Base-by-base conservation (phyloP, 1,140 invertebrate species). In the Anthonomus grandis region DNA sequence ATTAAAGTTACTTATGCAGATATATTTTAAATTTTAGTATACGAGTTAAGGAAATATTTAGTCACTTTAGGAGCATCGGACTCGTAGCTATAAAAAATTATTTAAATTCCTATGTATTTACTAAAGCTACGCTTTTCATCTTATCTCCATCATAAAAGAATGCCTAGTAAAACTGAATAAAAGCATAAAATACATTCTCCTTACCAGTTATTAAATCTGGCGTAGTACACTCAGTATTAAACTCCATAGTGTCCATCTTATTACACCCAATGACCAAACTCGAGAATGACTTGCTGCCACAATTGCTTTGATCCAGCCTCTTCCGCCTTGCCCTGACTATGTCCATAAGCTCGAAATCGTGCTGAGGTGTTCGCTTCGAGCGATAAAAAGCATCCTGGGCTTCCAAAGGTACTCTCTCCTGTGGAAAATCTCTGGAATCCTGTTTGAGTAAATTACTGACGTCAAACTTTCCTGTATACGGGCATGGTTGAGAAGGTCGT, bases 201-300 rank as follows among this genome's bases (percentile, higher is more conserved):
- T 68, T 70, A 74, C 72, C 62, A 49, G 67, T 71, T 49, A 71
- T 72, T 41, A 70, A 63, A 77, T 82, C 82, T 4, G 83, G 78
- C 56, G 76, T 76, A 36, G 80, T 74, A 72, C 86, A 89, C 49
- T 82, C 78, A 23, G 82, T 83, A 58, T 81, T 80, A 68, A 89
- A 83, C 70, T 88, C 84, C 75, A 89, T 82, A 22, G 81, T 82
- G 70, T 89, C 86, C 59, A 81, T 78, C 13, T 74, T 67, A n/a
- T 79, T 82, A 67, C 86, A 88, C 9, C 86, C 86, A 23, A 88
- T 78, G 54, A 79, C 79, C 12, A 85, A 77, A 63, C 79, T 82
- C 41, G 81, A 79, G 65, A 83, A 81, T 25, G 75, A 75, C 23
- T 74, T 71, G 1, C 73, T 66, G 64, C 72, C 72, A 62, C 64